phyloP scores from a whole-genome alignment of 2,797 vertebrate species.

The Thaleichthys pacificus region DNA sequence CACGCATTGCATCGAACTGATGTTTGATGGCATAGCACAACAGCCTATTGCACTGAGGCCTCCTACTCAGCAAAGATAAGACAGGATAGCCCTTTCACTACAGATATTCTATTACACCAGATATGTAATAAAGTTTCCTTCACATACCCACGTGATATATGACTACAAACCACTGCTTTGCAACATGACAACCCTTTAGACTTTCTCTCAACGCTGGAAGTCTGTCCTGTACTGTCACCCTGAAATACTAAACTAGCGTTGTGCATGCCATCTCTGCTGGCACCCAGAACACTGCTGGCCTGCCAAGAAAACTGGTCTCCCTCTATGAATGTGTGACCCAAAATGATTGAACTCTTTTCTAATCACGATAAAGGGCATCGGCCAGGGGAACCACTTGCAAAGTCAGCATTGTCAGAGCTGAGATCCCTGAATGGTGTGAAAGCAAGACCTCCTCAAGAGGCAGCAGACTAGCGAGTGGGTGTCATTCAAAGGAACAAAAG shows the following conservation, averaged over 20 bases:
- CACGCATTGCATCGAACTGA: constrained; percentile 38
- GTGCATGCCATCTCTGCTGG: constrained; percentile 19
- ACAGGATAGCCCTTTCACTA: too few relatives aligned
- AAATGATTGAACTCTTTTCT: constrained; percentile 51
- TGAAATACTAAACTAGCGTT: constrained; percentile 20
- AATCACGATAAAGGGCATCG: constrained; percentile 50
- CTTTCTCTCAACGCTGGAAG: not conserved
- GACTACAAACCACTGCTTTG: not conserved
- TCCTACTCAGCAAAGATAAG: not conserved
- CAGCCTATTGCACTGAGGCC: constrained; percentile 17
- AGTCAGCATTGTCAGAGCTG: constrained; percentile 61
- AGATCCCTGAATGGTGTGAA: constrained; percentile 56
- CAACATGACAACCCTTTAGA: not conserved
- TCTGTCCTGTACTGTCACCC: constrained; percentile 6
- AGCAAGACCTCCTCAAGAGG: constrained; percentile 62
- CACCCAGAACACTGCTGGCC: constrained; percentile 12
- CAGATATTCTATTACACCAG: too few relatives aligned
- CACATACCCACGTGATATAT: not conserved
- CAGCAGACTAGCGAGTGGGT: constrained; percentile 59
- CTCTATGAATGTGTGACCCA: constrained; percentile 41
- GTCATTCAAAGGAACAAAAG: constrained; percentile 66
- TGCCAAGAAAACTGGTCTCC: constrained; percentile 34
- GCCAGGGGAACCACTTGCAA: constrained; percentile 47
- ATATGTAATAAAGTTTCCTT: not conserved
- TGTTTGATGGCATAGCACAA: constrained; percentile 41